phyloP scores from a whole-genome alignment of 2,113 vertebrate genomes.

The Heliornis fulica region DNA sequence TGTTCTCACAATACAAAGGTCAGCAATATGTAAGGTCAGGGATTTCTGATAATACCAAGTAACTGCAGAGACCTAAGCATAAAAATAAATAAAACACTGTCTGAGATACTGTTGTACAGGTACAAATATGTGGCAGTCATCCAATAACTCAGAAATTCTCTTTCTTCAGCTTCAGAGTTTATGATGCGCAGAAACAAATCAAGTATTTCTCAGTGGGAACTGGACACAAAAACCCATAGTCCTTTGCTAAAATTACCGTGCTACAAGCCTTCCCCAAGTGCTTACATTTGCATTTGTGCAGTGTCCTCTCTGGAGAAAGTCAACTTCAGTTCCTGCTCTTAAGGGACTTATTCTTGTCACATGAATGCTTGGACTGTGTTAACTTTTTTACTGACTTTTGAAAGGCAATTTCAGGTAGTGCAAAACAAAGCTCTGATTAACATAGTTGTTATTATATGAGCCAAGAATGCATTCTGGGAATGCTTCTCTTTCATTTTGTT shows the following conservation, averaged over 20 bases:
- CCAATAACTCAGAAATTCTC: not conserved
- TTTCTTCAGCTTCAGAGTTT: not conserved
- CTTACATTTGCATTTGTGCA: not conserved
- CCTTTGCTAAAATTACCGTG: not conserved
- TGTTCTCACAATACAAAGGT: not conserved
- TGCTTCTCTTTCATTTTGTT: not conserved
- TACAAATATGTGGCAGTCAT: not conserved
- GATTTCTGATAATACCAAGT: not conserved
- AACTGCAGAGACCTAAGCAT: not conserved
- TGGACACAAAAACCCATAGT: not conserved
- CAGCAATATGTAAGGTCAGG: not conserved
- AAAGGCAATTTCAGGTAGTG: not conserved
- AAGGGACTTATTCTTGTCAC: constrained; percentile 24
- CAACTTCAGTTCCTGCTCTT: not conserved
- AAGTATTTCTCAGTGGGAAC: not conserved
- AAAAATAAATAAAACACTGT: not conserved
- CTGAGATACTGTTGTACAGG: not conserved
- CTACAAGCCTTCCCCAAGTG: not conserved
- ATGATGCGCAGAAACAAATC: not conserved
- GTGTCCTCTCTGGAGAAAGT: not conserved
- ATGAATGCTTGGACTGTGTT: not conserved
- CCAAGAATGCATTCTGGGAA: constrained; percentile 12
- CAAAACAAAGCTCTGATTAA: constrained; percentile 21
- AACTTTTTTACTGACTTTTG: not conserved
- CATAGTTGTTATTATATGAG: not conserved